Evolutionary conservation across 2,113 vertebrate species (phyloP), one percentile per base, ranked within the genome.

Genomic region (Notarius lentiginosus): DNA sequence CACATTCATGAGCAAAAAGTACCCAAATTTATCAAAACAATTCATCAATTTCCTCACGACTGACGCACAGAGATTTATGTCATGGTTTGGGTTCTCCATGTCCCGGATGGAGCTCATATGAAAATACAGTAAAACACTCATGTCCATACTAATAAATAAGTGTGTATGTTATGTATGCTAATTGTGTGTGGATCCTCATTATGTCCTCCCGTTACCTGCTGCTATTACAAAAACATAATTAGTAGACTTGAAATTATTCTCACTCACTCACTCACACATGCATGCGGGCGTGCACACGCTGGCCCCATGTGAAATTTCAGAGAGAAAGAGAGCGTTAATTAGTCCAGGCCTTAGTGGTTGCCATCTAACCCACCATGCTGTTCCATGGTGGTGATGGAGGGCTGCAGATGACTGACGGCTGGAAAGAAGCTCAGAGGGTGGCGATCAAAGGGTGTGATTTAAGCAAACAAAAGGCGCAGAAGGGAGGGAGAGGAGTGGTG

Each of bases 161-260:
- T 24, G 30, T 81, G 68, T 41, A 34, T 60, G 41, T 41, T 41
- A 41, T 41, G 41, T 41, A 41, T 41, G 41, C 41, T 41, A 41
- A 41, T 41, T 41, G 41, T 41, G 41, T 41, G 41, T 41, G 41
- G 41, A 41, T 41, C 41, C 41, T 41, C 41, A 41, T 41, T 41
- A 41, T 4, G 41, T 41, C 41, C 41, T 41, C 41, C 41, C 41
- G 3, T 41, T 4, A 60, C 73, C 47, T 72, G 41, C 63, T 83
- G 47, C 88, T 65, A 80, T 89, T 88, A 89, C 88, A 88, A 89
- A 41, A 68, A 58, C 34, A 88, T 89, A 91, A 91, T 88, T 89
- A 84, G 47, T 63, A 75, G 11, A 24, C 22, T 85, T 53, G 61
- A 80, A 1, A 14, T 90, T 87, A 79, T 88, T 75, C 20, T 27